Evolutionary conservation across 2,888 invertebrate species (phyloP).

Genomic region (Rhodophaea formosa): DNA sequence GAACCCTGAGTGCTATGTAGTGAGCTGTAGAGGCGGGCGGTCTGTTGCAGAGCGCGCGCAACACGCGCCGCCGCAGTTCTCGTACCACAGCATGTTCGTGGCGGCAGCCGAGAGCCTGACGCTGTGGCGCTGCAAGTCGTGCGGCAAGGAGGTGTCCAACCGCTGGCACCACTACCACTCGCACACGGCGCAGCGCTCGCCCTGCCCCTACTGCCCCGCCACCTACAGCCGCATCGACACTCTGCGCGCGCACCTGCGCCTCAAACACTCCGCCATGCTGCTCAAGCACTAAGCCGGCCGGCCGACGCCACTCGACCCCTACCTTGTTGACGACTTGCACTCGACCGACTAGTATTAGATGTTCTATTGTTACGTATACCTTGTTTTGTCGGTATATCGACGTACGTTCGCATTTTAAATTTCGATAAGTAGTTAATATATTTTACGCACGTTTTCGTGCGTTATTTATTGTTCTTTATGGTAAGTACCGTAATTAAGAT

Average conservation of each 20-base stretch:
- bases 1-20: constrained; percentile 21
- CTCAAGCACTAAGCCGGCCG: constrained; percentile 61
- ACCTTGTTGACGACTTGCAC: constrained; percentile 33
- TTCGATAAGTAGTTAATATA: constrained; percentile 41
- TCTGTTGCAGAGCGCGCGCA: constrained; percentile 60
- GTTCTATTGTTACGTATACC: constrained; percentile 33
- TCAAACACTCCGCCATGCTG: constrained; percentile 84
- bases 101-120: constrained; percentile 86
- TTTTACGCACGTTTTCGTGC: constrained; percentile 66
- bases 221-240: constrained; percentile 94
- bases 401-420: constrained; percentile 45
- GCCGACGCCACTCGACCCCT: constrained; percentile 24
- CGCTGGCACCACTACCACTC: constrained; percentile 94
- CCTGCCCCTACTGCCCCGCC: constrained; percentile 92
- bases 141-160: constrained; percentile 93
- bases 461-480: constrained; percentile 57
- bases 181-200: constrained; percentile 89
- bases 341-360: constrained; percentile 16
- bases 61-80: constrained; percentile 69
- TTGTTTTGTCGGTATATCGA: constrained; percentile 48
- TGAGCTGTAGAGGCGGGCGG: constrained; percentile 28
- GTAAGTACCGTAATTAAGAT: constrained; percentile 56
- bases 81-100: constrained; percentile 92
- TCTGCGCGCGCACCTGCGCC: constrained; percentile 89
- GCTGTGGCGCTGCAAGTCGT: constrained; percentile 90